Evolutionary conservation across 2,888 invertebrate species (phyloP).

Genomic region (Pilophorus perplexus): DNA sequence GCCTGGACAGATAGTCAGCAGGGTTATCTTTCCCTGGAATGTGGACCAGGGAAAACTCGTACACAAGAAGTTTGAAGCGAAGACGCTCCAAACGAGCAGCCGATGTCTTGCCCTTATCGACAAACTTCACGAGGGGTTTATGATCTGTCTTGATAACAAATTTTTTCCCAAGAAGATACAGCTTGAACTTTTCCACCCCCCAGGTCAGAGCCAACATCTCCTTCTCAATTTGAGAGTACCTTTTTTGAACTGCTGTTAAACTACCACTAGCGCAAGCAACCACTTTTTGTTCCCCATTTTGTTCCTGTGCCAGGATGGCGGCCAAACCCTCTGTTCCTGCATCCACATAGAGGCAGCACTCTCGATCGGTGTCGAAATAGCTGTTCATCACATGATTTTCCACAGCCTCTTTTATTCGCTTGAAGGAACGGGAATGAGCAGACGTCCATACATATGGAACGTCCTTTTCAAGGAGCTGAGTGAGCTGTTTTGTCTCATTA

Average conservation of each 20-base stretch:
- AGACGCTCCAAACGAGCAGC: neutral
- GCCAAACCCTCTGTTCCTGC: constrained; percentile 1
- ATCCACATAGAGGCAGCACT: neutral
- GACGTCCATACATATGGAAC: too few species aligned
- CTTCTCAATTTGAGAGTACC: neutral
- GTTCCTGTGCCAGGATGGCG: neutral
- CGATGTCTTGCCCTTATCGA: neutral
- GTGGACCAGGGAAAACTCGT: neutral
- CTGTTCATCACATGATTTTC: neutral
- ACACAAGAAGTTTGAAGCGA: neutral
- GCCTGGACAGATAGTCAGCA: constrained; percentile 1
- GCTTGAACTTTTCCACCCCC: neutral
- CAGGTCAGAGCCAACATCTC: neutral
- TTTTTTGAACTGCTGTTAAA: neutral
- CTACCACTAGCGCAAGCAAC: constrained; percentile 12
- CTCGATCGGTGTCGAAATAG: neutral
- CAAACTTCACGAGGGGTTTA: neutral
- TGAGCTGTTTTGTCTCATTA: neutral
- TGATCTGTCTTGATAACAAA: constrained; percentile 13
- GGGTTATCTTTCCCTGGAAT: neutral
- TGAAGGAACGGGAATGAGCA: too few species aligned
- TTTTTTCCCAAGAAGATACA: neutral
- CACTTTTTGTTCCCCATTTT: neutral
- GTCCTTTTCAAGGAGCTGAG: too few species aligned
- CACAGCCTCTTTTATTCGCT: neutral